phyloP scores from a whole-genome alignment of 2,888 invertebrate genomes.

The Sepiola atlantica region DNA sequence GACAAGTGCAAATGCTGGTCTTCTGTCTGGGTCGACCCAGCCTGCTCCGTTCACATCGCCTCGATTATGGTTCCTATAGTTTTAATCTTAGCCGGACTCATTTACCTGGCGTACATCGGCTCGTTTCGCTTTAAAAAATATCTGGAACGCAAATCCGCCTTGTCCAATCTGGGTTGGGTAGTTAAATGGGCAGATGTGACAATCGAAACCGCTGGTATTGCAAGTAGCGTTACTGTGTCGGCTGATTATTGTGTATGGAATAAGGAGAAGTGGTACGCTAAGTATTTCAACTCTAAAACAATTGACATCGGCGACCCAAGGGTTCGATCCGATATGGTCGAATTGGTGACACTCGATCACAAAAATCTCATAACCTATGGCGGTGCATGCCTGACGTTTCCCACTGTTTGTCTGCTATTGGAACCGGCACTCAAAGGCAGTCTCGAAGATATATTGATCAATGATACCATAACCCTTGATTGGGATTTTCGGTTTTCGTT shows the following conservation, averaged over 20 bases:
- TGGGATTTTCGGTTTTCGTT: conserved; percentile 66
- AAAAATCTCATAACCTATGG: conserved; percentile 57
- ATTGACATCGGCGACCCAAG: conserved; percentile 55
- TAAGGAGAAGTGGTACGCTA: conserved; percentile 56
- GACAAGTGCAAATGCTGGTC: conserved; percentile 55
- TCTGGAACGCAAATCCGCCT: conserved; percentile 49
- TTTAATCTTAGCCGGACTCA: conserved; percentile 48
- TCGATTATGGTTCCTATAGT: conserved; percentile 53
- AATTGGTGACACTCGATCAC: conserved; percentile 56
- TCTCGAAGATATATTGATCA: conserved; percentile 65
- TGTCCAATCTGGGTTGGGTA: conserved; percentile 58
- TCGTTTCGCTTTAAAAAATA: conserved; percentile 44
- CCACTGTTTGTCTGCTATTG: conserved; percentile 57
- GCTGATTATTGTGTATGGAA: conserved; percentile 54
- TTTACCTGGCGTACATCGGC: conserved; percentile 51
- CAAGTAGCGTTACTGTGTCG: conserved; percentile 52
- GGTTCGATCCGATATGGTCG: conserved; percentile 56
- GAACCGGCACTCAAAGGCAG: conserved; percentile 63
- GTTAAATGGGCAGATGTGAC: conserved; percentile 59
- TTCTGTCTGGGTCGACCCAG: conserved; percentile 52
- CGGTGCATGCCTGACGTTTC: conserved; percentile 59
- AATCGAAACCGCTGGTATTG: conserved; percentile 53
- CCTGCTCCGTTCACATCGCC: conserved; percentile 51
- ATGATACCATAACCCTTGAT: conserved; percentile 64
- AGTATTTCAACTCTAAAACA: conserved; percentile 56